phyloP scores from a whole-genome alignment of 2,888 invertebrate species.

The Bruchidius siliquastri region DNA sequence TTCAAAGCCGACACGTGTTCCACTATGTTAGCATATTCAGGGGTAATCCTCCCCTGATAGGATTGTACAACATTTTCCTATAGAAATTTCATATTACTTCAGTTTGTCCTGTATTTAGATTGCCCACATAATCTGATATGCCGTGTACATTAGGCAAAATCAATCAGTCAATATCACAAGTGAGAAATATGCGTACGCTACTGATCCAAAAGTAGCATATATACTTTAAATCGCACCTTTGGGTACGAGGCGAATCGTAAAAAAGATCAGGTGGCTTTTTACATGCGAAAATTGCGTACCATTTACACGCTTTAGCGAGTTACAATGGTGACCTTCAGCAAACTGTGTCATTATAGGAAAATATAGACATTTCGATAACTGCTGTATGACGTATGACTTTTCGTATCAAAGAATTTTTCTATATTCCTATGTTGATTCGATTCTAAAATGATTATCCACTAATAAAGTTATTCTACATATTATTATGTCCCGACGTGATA shows the following conservation, averaged over 20 bases:
- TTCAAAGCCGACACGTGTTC: no score
- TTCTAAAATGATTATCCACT: background rate
- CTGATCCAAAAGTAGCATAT: background rate
- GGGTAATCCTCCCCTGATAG: no score
- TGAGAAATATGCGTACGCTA: background rate
- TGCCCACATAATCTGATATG: no score
- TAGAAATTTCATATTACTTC: no score
- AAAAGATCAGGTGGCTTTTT: background rate
- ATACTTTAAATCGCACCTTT: background rate
- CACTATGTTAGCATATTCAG: no score
- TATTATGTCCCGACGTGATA: no score
- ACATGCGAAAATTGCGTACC: background rate
- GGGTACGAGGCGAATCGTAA: background rate
- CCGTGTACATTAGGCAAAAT: no score
- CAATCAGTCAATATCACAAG: no score
- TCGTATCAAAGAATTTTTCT: background rate
- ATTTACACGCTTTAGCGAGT: background rate
- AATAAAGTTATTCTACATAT: background rate
- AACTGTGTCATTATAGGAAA: background rate
- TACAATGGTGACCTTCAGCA: background rate
- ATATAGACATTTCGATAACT: background rate
- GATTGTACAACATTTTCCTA: no score
- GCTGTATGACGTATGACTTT: background rate
- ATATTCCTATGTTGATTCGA: background rate
- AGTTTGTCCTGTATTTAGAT: no score